Conservation (phyloP, 1,140 invertebrate genomes). For the Philotrypesis tridentata region DNA sequence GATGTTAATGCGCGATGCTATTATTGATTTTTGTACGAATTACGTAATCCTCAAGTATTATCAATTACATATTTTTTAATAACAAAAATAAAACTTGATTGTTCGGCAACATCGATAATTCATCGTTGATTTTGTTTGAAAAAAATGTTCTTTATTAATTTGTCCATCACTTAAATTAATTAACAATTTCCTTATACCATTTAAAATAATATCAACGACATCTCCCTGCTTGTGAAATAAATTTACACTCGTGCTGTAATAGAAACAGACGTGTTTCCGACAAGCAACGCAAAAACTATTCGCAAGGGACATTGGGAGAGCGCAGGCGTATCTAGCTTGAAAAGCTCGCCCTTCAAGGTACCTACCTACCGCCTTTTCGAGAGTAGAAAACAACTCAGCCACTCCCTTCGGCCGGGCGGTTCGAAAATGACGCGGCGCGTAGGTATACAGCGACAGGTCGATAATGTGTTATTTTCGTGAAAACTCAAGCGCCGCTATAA, state of each 20-base stretch:
- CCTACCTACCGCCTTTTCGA: background rate
- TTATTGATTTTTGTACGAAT: background rate
- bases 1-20: background rate
- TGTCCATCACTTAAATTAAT: background rate
- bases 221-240: background rate
- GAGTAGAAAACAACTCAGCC: background rate
- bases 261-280: background rate
- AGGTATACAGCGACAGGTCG: background rate
- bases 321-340: background rate
- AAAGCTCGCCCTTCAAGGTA: background rate
- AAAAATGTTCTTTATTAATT: background rate
- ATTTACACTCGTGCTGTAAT: background rate
- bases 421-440: slow-evolving; percentile 15
- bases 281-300: background rate
- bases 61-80: background rate
- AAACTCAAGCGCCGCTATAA: background rate
- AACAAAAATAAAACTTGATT: background rate
- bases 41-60: background rate
- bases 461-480: slow-evolving; percentile 23
- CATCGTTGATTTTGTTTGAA: too few species aligned
- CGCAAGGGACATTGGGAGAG: background rate
- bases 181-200: background rate
- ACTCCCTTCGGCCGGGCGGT: slow-evolving; percentile 3
- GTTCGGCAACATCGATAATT: background rate
- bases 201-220: background rate